Conservation (phyloP, 2,888 invertebrate species). For the Dilophus febrilis region DNA sequence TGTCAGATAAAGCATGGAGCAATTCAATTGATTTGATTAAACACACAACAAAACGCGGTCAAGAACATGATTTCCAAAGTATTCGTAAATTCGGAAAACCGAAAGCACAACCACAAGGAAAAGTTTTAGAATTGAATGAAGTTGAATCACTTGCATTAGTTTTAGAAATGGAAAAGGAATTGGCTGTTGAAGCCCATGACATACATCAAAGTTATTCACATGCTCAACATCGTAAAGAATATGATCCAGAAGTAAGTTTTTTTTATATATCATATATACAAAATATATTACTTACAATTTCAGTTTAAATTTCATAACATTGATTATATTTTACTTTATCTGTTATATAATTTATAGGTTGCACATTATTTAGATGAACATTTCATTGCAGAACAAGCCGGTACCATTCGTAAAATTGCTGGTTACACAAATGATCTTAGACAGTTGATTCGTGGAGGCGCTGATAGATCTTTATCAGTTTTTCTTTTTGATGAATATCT, state of each 20-base stretch:
- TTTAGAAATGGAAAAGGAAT: conserved; percentile 54
- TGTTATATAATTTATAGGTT: conserved; percentile 27
- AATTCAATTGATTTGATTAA: conserved; percentile 60
- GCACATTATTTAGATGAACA: conserved; percentile 61
- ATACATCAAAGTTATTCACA: conserved; percentile 35
- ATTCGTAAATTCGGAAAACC: too few relatives aligned
- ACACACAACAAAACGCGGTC: conserved; percentile 57
- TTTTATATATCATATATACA: conserved; percentile 25
- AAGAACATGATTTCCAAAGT: conserved; percentile 34
- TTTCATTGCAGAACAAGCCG: conserved; percentile 51
- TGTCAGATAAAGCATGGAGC: conserved; percentile 60
- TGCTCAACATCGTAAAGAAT: conserved; percentile 32
- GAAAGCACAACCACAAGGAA: conserved; percentile 26
- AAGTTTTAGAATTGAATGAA: conserved; percentile 39
- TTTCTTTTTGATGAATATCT: conserved; percentile 57
- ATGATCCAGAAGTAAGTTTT: conserved; percentile 48
- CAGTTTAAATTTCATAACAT: too few relatives aligned
- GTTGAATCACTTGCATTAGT: conserved; percentile 54
- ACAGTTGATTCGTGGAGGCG: conserved; percentile 37
- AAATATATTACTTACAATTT: conserved; percentile 55
- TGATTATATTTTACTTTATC: conserved; percentile 3
- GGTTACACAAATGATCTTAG: conserved; percentile 59
- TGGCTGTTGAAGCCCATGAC: conserved; percentile 46
- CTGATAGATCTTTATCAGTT: conserved; percentile 45
- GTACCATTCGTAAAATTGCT: conserved; percentile 48